A percentile compares a stretch with the other conserved stretches of the same genome.
Evolutionary conservation across 2,888 invertebrate species (phyloP).

Genomic region (Drosophila helvetica): DNA sequence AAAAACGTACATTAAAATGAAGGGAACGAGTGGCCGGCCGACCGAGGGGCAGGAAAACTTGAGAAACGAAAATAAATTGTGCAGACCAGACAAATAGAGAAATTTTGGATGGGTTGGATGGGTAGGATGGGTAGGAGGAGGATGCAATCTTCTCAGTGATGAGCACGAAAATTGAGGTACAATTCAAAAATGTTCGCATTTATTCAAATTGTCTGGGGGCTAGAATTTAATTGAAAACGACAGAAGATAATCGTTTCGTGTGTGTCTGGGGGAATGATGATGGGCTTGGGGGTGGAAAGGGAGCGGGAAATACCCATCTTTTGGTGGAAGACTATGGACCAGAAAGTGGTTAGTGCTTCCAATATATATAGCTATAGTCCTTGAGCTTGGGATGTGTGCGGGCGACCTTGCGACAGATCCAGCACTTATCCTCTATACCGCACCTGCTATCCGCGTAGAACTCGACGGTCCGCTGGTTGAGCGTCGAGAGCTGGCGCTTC

Average conservation of each 20-base stretch:
- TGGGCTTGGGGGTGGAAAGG: neutral
- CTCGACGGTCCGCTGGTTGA: constrained; percentile 82
- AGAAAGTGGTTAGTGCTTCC: constrained; percentile 55
- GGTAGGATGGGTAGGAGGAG: neutral
- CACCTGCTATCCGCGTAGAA: constrained; percentile 84
- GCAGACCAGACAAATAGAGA: constrained; percentile 27
- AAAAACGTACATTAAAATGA: constrained; percentile 41
- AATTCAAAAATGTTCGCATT: constrained; percentile 65
- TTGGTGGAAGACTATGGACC: neutral
- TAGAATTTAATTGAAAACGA: constrained; percentile 20
- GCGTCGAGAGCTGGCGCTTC: constrained; percentile 82
- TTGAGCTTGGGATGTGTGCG: constrained; percentile 82
- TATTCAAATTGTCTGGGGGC: constrained; percentile 54
- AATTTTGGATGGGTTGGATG: neutral
- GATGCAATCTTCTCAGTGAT: neutral
- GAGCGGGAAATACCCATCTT: neutral
- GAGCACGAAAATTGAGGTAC: constrained; percentile 32
- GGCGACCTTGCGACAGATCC: constrained; percentile 83
- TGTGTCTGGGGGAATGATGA: constrained; percentile 1
- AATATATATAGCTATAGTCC: constrained; percentile 80
- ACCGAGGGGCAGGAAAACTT: constrained; percentile 18
- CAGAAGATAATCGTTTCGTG: constrained; percentile 11
- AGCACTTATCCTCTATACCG: constrained; percentile 82
- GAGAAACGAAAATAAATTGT: constrained; percentile 53
- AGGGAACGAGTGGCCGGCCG: constrained; percentile 39